These are phyloP conservation scores for Lissocephala sabroskyi DNA, from an alignment of 2,888 invertebrate species.

Conservation along the genomic window DNA sequence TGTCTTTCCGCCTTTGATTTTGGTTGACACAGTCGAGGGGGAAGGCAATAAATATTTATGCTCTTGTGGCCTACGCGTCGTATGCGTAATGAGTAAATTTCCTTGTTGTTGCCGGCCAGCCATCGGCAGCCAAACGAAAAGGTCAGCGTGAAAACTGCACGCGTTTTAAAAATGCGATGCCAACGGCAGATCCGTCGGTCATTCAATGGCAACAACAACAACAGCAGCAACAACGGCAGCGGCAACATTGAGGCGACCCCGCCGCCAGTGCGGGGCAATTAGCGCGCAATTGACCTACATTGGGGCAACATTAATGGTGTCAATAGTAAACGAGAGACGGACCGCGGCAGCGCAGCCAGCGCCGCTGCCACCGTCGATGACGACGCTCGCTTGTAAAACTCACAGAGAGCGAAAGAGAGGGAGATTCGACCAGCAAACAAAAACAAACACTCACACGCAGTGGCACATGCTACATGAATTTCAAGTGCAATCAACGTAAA, in stretches of 20 bases:
- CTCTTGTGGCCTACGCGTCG: constrained; percentile 31
- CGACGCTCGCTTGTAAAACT: constrained; percentile 31
- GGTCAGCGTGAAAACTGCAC: constrained; percentile 1
- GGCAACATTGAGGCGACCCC: constrained; percentile 22
- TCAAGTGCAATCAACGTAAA: constrained; percentile 41
- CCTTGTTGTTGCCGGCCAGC: not conserved
- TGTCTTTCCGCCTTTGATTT: no score
- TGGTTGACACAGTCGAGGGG: no score
- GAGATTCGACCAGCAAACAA: no score
- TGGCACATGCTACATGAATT: constrained; percentile 16
- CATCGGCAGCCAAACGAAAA: not conserved
- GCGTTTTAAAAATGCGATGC: constrained; percentile 9
- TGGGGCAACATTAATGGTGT: constrained; percentile 64
- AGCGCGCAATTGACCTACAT: constrained; percentile 67
- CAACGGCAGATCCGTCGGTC: constrained; percentile 20
- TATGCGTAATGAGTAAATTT: constrained; percentile 50
- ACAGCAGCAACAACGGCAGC: constrained; percentile 17
- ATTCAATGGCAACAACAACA: constrained; percentile 37
- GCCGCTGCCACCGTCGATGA: constrained; percentile 23
- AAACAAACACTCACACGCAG: not conserved
- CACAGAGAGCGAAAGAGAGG: constrained; percentile 21
- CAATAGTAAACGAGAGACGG: constrained; percentile 61
- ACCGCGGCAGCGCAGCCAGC: constrained; percentile 1
- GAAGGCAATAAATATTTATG: constrained; percentile 11
- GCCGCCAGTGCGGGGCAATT: constrained; percentile 60